Base-by-base conservation (phyloP, 2,113 vertebrate genomes). In the Eulacestoma nigropectus region DNA sequence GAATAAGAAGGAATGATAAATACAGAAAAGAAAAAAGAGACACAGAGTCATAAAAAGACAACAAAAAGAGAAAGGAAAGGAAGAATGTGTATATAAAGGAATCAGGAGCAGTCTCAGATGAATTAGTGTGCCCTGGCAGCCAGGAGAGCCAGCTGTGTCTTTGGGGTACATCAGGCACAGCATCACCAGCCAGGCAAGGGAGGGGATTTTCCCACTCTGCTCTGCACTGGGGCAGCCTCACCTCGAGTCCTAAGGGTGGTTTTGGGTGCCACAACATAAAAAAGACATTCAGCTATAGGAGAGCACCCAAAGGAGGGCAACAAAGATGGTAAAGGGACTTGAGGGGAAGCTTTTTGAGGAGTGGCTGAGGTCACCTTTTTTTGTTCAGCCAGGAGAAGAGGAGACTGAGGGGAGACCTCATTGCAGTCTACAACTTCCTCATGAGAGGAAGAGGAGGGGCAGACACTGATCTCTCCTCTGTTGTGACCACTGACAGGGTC, bases 141-240 rank as follows among this genome's bases (percentile, higher is more conserved):
- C 39, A 53, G 33, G 14, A 33, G 22, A 11, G 17, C 1, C 27
- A 44, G 0, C 5, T 1, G 0, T 26, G 10, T 49, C 20, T 13
- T 29, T 57, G 32, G 22, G 9, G 16, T 0, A 1, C 27, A 44
- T 37, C 37, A 44, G 37, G 27, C 33, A 12, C 27, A 68, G 11
- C 21, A 52, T 33, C 1, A 0, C 17, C 60, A 68, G 37, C 17
- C 0, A 0, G 18, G 16, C 7, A 37, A 69, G 33, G 27, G 22
- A 59, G 26, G 21, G 10, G 6, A 59, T 37, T 59, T 35, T 39
- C 46, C 46, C 0, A 0, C 14, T 55, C 84, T 86, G 44, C 26
- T 44, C 53, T 37, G 27, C 6, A 4, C 11, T 87, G 33, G 7
- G 18, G 3, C 0, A 0, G 33, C 53, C 33, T 68, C 46, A 37